Percentiles rank a stretch among this genome's conserved stretches.
Conservation (phyloP, 1,140 invertebrate genomes). For the Physella acuta region DNA sequence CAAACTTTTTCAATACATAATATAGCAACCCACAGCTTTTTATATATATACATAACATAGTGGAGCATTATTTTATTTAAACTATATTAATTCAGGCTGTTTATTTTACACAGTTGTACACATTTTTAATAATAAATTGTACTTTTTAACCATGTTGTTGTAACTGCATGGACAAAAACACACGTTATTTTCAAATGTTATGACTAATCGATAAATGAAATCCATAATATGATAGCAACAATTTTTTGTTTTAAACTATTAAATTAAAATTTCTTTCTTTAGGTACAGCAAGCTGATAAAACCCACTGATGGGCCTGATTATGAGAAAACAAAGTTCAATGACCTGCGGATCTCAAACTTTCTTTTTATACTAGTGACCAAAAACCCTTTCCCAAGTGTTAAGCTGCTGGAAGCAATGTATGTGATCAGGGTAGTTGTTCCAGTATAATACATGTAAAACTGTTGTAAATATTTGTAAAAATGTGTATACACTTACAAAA, state of each 20-base stretch:
- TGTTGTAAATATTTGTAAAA: too few species aligned
- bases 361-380: conserved; percentile 49
- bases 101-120: too few species aligned
- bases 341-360: conserved; percentile 44
- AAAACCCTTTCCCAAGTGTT: conserved; percentile 49
- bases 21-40: too few species aligned
- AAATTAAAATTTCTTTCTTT: conserved; percentile 23
- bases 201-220: background rate
- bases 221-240: background rate
- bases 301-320: conserved; percentile 48
- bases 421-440: conserved; percentile 42
- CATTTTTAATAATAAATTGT: too few species aligned
- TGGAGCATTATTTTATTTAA: too few species aligned
- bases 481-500: too few species aligned
- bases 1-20: too few species aligned
- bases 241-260: background rate
- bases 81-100: too few species aligned
- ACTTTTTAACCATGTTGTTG: too few species aligned
- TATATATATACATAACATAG: too few species aligned
- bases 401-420: conserved; percentile 43
- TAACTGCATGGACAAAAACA: too few species aligned
- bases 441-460: too few species aligned
- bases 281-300: conserved; percentile 49
- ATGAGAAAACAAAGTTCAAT: conserved; percentile 50
- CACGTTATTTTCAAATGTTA: background rate